These are phyloP conservation scores for Knipowitschia caucasica DNA, from an alignment of 2,797 vertebrate species.

Conservation along the genomic window DNA sequence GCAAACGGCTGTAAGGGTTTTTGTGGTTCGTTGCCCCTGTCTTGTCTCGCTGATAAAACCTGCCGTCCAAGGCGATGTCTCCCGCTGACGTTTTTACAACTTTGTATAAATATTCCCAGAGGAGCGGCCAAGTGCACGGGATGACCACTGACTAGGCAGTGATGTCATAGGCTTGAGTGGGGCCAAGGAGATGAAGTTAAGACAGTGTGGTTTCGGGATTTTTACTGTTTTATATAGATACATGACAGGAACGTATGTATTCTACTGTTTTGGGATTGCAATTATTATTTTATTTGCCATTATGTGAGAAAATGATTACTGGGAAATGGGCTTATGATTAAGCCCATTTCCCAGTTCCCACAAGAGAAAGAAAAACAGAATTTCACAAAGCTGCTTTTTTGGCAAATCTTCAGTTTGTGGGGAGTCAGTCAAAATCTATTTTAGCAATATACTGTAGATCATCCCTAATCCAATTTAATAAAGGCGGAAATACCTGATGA, in stretches of 20 bases:
- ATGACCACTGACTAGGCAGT: constrained; percentile 19
- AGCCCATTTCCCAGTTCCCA: too few relatives aligned
- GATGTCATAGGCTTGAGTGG: constrained; percentile 47
- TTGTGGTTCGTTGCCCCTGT: constrained; percentile 22
- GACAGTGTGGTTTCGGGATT: background rate
- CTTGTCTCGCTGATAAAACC: constrained; percentile 24
- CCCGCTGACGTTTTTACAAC: constrained; percentile 28
- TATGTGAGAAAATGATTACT: too few relatives aligned
- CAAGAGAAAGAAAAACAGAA: too few relatives aligned
- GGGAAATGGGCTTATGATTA: too few relatives aligned
- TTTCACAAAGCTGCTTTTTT: too few relatives aligned
- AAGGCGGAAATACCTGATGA: too few relatives aligned
- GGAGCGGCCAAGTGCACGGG: constrained; percentile 3
- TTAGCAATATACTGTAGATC: too few relatives aligned
- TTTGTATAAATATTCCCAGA: constrained; percentile 16
- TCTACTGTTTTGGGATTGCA: too few relatives aligned
- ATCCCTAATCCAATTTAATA: too few relatives aligned
- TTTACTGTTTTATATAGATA: background rate
- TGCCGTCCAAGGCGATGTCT: constrained; percentile 4
- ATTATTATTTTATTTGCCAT: too few relatives aligned
- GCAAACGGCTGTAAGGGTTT: constrained; percentile 27
- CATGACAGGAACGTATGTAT: background rate
- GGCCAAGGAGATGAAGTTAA: constrained; percentile 3
- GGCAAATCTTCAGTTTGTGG: too few relatives aligned
- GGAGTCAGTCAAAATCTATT: too few relatives aligned